phyloP scores from a whole-genome alignment of 2,888 invertebrate species.

The Xestia c-nigrum region DNA sequence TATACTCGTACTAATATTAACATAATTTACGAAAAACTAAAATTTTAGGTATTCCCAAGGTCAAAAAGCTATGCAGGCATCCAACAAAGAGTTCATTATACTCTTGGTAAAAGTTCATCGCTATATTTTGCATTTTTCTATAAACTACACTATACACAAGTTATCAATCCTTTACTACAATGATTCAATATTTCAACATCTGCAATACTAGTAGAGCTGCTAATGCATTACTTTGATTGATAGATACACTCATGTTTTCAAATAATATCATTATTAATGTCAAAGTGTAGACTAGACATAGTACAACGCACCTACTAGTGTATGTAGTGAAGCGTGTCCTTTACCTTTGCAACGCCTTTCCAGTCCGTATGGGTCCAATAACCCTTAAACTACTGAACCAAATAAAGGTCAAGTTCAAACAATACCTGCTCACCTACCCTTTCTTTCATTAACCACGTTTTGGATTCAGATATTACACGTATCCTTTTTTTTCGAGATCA shows the following conservation, averaged over 20 bases:
- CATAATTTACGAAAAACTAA: too few relatives aligned
- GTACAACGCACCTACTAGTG: neutral
- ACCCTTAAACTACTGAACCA: neutral
- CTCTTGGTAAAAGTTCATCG: neutral
- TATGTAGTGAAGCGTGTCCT: neutral
- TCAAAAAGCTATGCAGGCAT: neutral
- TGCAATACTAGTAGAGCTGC: neutral
- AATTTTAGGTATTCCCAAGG: too few relatives aligned
- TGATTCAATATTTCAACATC: neutral
- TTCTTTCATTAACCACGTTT: neutral
- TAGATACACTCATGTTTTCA: neutral
- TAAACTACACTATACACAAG: too few relatives aligned
- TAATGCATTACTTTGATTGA: neutral
- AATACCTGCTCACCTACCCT: neutral
- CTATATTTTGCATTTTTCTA: neutral
- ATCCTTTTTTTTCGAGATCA: too few relatives aligned
- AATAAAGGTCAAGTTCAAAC: constrained; percentile 13
- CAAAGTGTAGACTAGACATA: neutral
- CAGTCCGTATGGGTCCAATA: neutral
- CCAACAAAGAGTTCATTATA: neutral
- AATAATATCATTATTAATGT: neutral
- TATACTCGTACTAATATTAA: too few relatives aligned
- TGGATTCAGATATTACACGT: neutral
- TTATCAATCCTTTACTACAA: neutral
- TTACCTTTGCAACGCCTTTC: neutral